Evolutionary conservation across 2,888 invertebrate species (phyloP).

Genomic region (Ochlodes sylvanus): DNA sequence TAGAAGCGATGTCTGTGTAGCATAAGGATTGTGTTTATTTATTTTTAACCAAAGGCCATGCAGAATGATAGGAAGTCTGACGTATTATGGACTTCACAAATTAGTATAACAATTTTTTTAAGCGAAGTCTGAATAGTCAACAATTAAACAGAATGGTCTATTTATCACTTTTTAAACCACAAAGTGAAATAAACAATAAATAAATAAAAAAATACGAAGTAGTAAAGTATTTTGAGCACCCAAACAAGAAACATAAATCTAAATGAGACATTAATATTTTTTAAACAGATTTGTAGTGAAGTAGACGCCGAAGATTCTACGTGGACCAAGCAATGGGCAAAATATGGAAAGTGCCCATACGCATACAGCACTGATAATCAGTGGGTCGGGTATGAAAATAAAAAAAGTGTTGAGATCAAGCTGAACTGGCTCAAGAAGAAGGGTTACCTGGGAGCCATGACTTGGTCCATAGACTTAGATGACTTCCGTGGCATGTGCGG

Average conservation of each 20-base stretch:
- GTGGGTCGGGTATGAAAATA: slow-evolving; percentile 96
- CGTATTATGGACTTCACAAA: no score
- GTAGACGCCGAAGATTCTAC: slow-evolving; percentile 87
- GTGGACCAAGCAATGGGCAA: slow-evolving; percentile 95
- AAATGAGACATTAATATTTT: neutral
- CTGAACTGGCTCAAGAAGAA: slow-evolving; percentile 94
- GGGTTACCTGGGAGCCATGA: slow-evolving; percentile 94
- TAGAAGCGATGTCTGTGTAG: neutral
- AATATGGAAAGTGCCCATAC: slow-evolving; percentile 77
- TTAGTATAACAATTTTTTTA: no score
- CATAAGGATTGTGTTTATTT: no score
- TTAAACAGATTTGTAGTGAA: slow-evolving; percentile 13
- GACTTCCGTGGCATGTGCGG: slow-evolving; percentile 84
- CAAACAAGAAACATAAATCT: no score
- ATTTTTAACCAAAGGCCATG: no score
- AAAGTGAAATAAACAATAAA: no score
- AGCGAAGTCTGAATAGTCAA: no score
- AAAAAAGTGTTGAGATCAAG: slow-evolving; percentile 92
- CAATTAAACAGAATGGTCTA: no score
- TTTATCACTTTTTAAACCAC: no score
- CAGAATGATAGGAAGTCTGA: no score
- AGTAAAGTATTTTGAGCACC: no score
- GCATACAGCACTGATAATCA: slow-evolving; percentile 90
- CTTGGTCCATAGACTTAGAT: slow-evolving; percentile 97
- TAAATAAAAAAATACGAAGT: no score